These are phyloP conservation scores for Leptosomus discolor DNA, from an alignment of 2,113 vertebrate genomes.

Conservation along the genomic window DNA sequence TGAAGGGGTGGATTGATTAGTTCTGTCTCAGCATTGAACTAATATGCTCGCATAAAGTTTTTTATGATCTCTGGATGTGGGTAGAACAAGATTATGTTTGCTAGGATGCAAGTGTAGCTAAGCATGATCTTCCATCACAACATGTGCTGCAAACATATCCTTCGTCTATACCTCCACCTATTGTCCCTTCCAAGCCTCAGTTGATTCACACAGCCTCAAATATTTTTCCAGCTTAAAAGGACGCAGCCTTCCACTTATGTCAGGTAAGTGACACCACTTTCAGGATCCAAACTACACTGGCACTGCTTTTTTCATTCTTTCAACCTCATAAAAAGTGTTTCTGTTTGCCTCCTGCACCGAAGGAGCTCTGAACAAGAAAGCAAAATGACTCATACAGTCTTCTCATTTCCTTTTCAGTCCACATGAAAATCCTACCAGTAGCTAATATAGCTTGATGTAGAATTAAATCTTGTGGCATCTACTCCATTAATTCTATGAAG, in stretches of 20 bases:
- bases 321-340: constrained; percentile 24
- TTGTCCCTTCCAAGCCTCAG: neutral
- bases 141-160: neutral
- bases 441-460: constrained; percentile 50
- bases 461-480: constrained; percentile 54
- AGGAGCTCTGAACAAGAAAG: neutral
- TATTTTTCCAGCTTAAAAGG: neutral
- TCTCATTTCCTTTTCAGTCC: constrained; percentile 37
- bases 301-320: neutral
- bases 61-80: neutral
- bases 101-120: neutral
- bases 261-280: neutral
- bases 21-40: neutral
- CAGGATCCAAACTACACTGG: neutral
- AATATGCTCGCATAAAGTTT: neutral
- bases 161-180: neutral
- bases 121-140: neutral
- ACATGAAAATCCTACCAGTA: constrained; percentile 42
- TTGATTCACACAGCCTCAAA: neutral
- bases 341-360: constrained; percentile 1
- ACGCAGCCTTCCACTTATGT: neutral
- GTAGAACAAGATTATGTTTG: neutral
- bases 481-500: constrained; percentile 14
- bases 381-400: constrained; percentile 37
- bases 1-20: neutral